Conservation (phyloP, 92 coral and sea anemone genomes). For the Siderastrea siderea region DNA sequence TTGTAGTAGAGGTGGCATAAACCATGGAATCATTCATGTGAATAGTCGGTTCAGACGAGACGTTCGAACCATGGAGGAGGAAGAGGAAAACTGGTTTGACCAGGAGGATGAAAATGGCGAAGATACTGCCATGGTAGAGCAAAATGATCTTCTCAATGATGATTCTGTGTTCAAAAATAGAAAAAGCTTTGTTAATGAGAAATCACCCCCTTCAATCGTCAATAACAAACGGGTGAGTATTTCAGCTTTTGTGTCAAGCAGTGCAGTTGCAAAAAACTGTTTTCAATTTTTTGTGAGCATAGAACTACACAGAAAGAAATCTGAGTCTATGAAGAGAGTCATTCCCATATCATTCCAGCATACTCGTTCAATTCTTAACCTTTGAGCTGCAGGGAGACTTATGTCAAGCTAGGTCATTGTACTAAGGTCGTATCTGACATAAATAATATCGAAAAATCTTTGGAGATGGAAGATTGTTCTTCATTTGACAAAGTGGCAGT, state of each 20-base stretch:
- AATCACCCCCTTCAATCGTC: slow-evolving; percentile 58
- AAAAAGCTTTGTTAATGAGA: slow-evolving; percentile 76
- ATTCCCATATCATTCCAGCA: too few relatives aligned
- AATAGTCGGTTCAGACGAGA: slow-evolving; percentile 96
- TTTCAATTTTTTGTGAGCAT: too few relatives aligned
- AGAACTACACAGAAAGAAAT: too few relatives aligned
- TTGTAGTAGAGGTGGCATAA: slow-evolving; percentile 56
- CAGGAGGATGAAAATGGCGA: slow-evolving; percentile 94
- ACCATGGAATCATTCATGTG: slow-evolving; percentile 96
- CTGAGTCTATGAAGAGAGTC: too few relatives aligned
- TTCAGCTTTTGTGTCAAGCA: neutral
- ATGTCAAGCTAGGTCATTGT: too few relatives aligned
- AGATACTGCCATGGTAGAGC: slow-evolving; percentile 74
- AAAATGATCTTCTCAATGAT: slow-evolving; percentile 67
- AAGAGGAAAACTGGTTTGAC: slow-evolving; percentile 96
- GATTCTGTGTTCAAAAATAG: slow-evolving; percentile 79
- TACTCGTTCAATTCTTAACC: too few relatives aligned
- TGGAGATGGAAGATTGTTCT: too few relatives aligned
- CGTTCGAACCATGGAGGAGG: slow-evolving; percentile 95
- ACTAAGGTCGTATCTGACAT: too few relatives aligned
- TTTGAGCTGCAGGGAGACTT: too few relatives aligned
- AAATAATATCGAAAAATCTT: too few relatives aligned
- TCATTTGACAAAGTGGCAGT: too few relatives aligned
- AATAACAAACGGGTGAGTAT: slow-evolving; percentile 77
- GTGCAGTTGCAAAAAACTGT: neutral